phyloP scores from a whole-genome alignment of 1,140 invertebrate species.

The Atta texana region DNA sequence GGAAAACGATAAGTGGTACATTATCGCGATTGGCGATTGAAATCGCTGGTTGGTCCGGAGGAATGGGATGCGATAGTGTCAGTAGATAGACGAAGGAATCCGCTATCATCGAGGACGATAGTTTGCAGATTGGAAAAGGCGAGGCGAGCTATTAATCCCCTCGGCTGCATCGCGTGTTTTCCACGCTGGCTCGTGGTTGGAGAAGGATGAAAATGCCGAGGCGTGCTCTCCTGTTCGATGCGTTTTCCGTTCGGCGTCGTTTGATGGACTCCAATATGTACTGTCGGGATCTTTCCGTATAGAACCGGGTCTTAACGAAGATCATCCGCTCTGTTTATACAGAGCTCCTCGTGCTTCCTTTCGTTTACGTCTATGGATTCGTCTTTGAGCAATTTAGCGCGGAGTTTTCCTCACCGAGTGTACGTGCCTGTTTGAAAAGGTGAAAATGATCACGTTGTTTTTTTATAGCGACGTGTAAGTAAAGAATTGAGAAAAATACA shows the following conservation, averaged over 20 bases:
- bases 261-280: slow-evolving; percentile 54
- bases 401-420: not conserved
- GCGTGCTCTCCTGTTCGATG: slow-evolving; percentile 20
- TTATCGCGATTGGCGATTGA: slow-evolving; percentile 31
- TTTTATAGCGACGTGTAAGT: not conserved
- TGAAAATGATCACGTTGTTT: slow-evolving; percentile 12
- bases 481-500: not conserved
- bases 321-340: slow-evolving; percentile 49
- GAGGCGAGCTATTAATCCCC: slow-evolving; percentile 49
- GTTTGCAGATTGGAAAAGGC: slow-evolving; percentile 60
- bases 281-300: slow-evolving; percentile 26
- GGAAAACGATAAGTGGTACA: slow-evolving; percentile 9
- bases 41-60: not conserved
- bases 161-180: not conserved
- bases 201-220: not conserved
- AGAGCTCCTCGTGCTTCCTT: slow-evolving; percentile 13
- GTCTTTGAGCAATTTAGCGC: slow-evolving; percentile 49
- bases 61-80: not conserved
- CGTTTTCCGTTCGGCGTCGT: slow-evolving; percentile 26
- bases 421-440: slow-evolving; percentile 7
- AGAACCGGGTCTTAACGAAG: slow-evolving; percentile 49
- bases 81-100: slow-evolving; percentile 27
- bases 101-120: slow-evolving; percentile 17
- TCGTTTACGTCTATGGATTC: slow-evolving; percentile 17
- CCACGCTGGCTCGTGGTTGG: not conserved